These are phyloP conservation scores for Allygus modestus DNA, from an alignment of 2,888 invertebrate genomes.

Conservation along the genomic window DNA sequence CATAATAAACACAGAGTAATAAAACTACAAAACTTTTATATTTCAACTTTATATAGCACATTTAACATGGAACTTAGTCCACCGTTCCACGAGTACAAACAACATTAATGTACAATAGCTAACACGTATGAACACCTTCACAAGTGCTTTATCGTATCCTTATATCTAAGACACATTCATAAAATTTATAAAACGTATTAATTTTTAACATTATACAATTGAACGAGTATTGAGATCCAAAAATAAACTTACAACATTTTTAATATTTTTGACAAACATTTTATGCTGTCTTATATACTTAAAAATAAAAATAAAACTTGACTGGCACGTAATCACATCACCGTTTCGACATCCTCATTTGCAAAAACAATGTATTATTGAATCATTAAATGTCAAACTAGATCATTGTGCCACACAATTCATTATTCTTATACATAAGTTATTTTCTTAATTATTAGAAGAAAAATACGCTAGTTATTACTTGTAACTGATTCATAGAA, in stretches of 20 bases:
- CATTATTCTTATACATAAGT: too few species aligned
- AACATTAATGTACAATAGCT: slow-evolving; percentile 32
- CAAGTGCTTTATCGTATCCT: slow-evolving; percentile 7
- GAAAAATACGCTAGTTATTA: too few species aligned
- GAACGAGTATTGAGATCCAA: neutral
- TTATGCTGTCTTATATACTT: neutral
- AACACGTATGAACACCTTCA: slow-evolving; percentile 14
- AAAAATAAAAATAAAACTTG: too few species aligned
- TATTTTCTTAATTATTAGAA: too few species aligned
- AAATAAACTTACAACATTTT: neutral
- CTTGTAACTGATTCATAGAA: too few species aligned
- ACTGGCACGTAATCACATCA: too few species aligned
- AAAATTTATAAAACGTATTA: neutral
- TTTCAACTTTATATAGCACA: slow-evolving; percentile 29
- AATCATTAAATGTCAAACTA: too few species aligned
- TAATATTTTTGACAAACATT: neutral
- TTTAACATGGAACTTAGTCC: neutral
- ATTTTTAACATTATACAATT: neutral
- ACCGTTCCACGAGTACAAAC: neutral
- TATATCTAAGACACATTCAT: neutral
- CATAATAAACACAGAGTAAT: too few species aligned
- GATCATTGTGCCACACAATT: too few species aligned
- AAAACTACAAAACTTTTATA: slow-evolving; percentile 29
- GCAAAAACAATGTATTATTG: too few species aligned
- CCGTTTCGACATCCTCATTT: too few species aligned